Percentiles rank a stretch among this genome's conserved stretches.
Conservation (phyloP, 2,888 invertebrate species). For the Dryocosmus kuriphilus region DNA sequence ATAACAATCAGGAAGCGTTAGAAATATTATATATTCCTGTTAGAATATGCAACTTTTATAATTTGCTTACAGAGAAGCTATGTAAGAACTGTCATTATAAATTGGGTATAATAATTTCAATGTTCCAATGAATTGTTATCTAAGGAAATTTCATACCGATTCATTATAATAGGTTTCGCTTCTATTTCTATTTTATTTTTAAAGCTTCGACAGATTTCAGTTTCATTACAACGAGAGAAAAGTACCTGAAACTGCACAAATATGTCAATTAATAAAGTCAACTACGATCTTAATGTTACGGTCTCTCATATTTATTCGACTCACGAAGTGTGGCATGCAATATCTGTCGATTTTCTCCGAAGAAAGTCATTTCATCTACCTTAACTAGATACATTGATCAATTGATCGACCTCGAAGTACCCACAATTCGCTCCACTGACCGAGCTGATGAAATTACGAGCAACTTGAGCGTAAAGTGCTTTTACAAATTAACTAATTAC, state of each 20-base stretch:
- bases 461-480: conserved; percentile 4
- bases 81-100: conserved; percentile 31
- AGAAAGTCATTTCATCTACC: conserved; percentile 31
- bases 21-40: conserved; percentile 2
- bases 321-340: neutral
- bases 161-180: neutral
- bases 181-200: neutral
- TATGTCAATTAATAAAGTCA: neutral
- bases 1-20: conserved; percentile 25
- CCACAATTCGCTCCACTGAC: conserved; percentile 16
- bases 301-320: conserved; percentile 5
- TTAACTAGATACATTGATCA: conserved; percentile 27
- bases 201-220: neutral
- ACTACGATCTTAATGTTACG: neutral
- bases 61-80: neutral
- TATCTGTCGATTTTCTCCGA: conserved; percentile 9
- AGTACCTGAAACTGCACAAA: neutral
- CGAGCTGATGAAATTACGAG: conserved; percentile 28
- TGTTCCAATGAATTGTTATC: neutral
- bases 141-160: too few relatives aligned
- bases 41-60: conserved; percentile 32
- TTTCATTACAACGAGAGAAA: neutral
- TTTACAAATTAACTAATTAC: conserved; percentile 22
- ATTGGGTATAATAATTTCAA: neutral
- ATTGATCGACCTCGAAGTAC: conserved; percentile 24